Conservation (phyloP, 1,140 invertebrate genomes). For the Caenorhabditis inopinata region DNA sequence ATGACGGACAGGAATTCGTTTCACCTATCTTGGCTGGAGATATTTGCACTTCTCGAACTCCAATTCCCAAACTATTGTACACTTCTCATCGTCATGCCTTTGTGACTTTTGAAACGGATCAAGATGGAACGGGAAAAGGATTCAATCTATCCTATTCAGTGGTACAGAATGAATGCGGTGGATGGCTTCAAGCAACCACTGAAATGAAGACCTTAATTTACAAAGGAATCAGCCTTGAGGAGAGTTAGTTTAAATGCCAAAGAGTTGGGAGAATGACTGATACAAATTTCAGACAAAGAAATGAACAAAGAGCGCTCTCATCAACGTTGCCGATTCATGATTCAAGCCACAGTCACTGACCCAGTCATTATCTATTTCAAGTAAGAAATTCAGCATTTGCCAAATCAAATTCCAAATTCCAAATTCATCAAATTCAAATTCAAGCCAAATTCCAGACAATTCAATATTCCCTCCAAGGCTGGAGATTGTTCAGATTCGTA, state of each 20-base stretch:
- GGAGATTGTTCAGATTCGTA: slow-evolving; percentile 59
- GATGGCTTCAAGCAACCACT: slow-evolving; percentile 17
- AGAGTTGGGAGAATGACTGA: neutral
- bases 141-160: slow-evolving; percentile 51
- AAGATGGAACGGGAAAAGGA: slow-evolving; percentile 44
- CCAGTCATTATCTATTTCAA: slow-evolving; percentile 27
- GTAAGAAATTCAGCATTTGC: too few species aligned
- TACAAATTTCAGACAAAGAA: neutral
- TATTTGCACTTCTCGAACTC: slow-evolving; percentile 27
- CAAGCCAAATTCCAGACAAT: slow-evolving; percentile 53
- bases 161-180: neutral
- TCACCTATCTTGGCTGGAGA: slow-evolving; percentile 54
- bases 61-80: slow-evolving; percentile 12
- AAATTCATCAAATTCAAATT: too few species aligned
- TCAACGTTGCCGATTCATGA: slow-evolving; percentile 38
- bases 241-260: neutral
- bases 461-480: slow-evolving; percentile 55
- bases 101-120: slow-evolving; percentile 59
- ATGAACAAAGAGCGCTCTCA: neutral
- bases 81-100: slow-evolving; percentile 44
- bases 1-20: slow-evolving; percentile 57
- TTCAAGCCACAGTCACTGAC: neutral
- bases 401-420: too few species aligned
- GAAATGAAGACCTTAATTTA: slow-evolving; percentile 1
- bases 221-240: neutral